Evolutionary conservation across 2,888 invertebrate genomes (phyloP).

Genomic region (Callimorpha dominula): DNA sequence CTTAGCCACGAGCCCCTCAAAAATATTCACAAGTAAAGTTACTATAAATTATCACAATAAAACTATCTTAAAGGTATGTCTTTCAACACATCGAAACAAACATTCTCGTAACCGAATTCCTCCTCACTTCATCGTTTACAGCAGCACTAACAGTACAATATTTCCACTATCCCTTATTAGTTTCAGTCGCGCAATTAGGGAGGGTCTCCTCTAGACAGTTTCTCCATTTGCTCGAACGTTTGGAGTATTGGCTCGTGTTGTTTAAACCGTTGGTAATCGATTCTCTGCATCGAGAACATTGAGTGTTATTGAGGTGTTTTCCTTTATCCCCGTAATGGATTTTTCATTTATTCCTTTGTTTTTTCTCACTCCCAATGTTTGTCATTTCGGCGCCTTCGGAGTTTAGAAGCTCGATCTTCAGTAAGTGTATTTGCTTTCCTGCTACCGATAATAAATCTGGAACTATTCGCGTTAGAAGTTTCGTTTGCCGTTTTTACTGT

Average conservation of each 20-base stretch:
- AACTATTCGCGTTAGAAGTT: slow-evolving; percentile 13
- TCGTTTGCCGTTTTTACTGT: not conserved
- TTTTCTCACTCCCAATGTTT: slow-evolving; percentile 44
- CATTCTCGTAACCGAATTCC: slow-evolving; percentile 19
- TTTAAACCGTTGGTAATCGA: slow-evolving; percentile 59
- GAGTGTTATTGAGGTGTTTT: slow-evolving; percentile 60
- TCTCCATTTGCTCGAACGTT: slow-evolving; percentile 50
- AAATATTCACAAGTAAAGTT: too few relatives aligned
- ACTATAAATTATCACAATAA: too few relatives aligned
- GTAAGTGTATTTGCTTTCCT: slow-evolving; percentile 39
- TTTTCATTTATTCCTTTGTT: slow-evolving; percentile 55
- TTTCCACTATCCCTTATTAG: slow-evolving; percentile 49
- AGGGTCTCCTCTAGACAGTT: slow-evolving; percentile 42
- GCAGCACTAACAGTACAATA: slow-evolving; percentile 38
- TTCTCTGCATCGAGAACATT: slow-evolving; percentile 50
- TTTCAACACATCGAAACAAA: not conserved
- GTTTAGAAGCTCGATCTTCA: slow-evolving; percentile 30
- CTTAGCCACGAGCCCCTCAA: too few relatives aligned
- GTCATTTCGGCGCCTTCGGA: slow-evolving; percentile 34
- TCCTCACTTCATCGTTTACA: slow-evolving; percentile 18
- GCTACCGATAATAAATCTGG: slow-evolving; percentile 30
- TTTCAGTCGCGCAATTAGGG: slow-evolving; percentile 46
- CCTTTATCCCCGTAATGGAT: slow-evolving; percentile 64
- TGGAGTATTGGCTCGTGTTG: slow-evolving; percentile 51
- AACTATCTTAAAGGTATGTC: too few relatives aligned